Evolutionary conservation across 1,140 invertebrate species (phyloP), one percentile per base, ranked within the genome.

Genomic region (Eurosta solidaginis): DNA sequence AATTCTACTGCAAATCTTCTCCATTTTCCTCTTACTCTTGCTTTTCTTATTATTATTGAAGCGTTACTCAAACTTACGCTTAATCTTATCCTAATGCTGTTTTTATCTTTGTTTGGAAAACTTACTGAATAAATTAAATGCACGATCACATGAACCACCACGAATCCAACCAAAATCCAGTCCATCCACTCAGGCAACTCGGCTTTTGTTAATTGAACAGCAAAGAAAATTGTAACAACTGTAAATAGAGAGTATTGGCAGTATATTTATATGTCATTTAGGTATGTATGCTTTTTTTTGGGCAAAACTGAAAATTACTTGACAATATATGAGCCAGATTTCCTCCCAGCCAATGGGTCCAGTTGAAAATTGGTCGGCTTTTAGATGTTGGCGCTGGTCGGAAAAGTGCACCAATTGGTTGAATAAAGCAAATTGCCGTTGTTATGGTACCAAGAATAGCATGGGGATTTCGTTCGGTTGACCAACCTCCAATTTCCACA

Each of bases 141-240:
- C 82, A 95, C 92, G 27, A 96, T 82, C 40, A 97, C 93, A 88
- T 98, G 95, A 88, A 98, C 95, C 3, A 92, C 92, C 10, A 98
- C 96, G 88, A 94, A 98, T 12, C 93, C 93, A 4, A 94, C 94
- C 75, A 98, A 87, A 59, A 98, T 92, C 91, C 93, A 98, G 79
- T 95, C 93, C 80, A 94, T 91, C 93, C 95, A 96, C 74, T 93
- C 90, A 1, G 96, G 95, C 54, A 98, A 88, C 83, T 95, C 92
- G 17, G 96, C 94, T 89, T 96, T 96, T 79, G 91, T 92, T 79
- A 98, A 89, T 81, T 93, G 92, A 22, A 96, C 93, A 44, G 96
- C 94, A 83, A 98, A 94, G 91, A 98, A 98, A 81, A 98, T 95
- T 74, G 96, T 94, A 7, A 96, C 92, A 89, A 98, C 96, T 97